A percentile compares a stretch with the other conserved stretches of the same genome.
phyloP scores from a whole-genome alignment of 2,888 invertebrate species.

The Megalurothrips usitatus region DNA sequence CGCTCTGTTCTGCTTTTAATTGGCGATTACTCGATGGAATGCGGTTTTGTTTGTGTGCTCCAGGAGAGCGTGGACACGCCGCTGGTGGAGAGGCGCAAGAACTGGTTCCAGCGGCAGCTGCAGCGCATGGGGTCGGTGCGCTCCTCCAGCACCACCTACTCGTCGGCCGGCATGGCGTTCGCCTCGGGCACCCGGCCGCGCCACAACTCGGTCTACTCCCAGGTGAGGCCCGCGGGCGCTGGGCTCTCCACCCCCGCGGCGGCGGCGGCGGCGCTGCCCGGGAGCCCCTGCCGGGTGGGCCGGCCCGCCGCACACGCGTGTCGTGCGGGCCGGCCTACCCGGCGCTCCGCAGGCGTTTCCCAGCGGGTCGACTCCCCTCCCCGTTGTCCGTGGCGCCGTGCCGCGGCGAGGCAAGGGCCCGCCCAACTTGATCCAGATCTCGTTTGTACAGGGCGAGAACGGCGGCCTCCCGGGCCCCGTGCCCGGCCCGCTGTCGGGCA shows the following conservation, averaged over 20 bases:
- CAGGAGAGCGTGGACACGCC: constrained; percentile 89
- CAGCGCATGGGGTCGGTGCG: constrained; percentile 81
- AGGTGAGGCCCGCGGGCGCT: background rate
- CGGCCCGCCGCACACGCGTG: background rate
- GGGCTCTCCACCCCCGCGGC: background rate
- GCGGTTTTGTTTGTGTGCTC: constrained; percentile 37
- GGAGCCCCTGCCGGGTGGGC: background rate
- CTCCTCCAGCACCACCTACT: constrained; percentile 80
- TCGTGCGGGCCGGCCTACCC: too few species aligned
- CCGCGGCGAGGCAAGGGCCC: constrained; percentile 28
- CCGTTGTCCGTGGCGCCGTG: too few species aligned
- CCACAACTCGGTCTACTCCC: constrained; percentile 68
- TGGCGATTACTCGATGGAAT: constrained; percentile 1
- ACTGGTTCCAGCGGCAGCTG: constrained; percentile 82
- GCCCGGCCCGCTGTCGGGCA: constrained; percentile 24
- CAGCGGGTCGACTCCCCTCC: background rate
- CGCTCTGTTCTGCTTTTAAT: constrained; percentile 1
- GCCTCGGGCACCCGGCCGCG: constrained; percentile 64
- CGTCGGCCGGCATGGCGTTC: constrained; percentile 60
- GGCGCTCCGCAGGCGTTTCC: background rate
- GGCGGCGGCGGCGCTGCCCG: too few species aligned
- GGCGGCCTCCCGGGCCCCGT: background rate
- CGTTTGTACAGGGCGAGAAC: constrained; percentile 15
- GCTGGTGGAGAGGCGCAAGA: constrained; percentile 76
- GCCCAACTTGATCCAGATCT: constrained; percentile 40